phyloP scores from a whole-genome alignment of 2,113 vertebrate species.

The Apodemus sylvaticus region DNA sequence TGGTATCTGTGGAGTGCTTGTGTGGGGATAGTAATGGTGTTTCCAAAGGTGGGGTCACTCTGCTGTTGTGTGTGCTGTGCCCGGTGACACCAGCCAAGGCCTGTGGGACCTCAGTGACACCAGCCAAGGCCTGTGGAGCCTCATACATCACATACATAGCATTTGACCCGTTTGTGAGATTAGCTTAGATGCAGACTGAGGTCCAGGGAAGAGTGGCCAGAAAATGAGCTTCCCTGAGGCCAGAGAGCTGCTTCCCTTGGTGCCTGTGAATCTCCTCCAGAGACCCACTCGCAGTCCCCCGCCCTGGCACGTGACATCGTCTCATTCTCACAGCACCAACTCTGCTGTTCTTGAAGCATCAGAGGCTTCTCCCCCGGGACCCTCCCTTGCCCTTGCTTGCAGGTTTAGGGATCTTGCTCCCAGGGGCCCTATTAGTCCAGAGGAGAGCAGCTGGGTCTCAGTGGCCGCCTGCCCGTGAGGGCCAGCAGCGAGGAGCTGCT shows the following conservation, averaged over 20 bases:
- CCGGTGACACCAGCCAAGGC: not conserved
- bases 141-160: not conserved
- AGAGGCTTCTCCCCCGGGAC: not conserved
- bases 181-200: not conserved
- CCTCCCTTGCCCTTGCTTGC: not conserved
- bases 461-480: not conserved
- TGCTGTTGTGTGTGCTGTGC: not conserved
- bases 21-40: not conserved
- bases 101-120: too few species aligned
- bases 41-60: not conserved
- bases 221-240: not conserved
- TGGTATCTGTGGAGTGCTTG: not conserved
- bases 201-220: not conserved
- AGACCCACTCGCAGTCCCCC: not conserved
- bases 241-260: not conserved
- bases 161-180: not conserved
- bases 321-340: not conserved
- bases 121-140: too few species aligned
- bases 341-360: not conserved
- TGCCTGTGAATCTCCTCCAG: not conserved
- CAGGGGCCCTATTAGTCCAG: not conserved
- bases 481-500: not conserved
- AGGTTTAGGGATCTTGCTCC: not conserved
- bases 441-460: not conserved
- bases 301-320: not conserved